phyloP scores from a whole-genome alignment of 2,113 vertebrate species.

The Antennarius striatus region DNA sequence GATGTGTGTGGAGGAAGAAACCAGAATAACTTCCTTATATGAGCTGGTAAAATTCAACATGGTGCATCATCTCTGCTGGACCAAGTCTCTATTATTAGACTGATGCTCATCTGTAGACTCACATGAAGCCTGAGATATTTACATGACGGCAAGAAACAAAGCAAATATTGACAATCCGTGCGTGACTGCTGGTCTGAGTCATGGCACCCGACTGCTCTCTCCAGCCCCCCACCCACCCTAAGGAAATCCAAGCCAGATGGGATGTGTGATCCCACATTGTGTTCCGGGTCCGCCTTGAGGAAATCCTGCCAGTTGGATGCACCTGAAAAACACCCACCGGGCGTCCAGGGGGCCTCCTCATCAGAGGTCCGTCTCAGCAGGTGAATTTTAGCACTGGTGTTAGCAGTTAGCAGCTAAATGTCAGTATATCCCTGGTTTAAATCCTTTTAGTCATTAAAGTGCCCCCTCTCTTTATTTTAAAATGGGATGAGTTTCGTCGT shows the following conservation, averaged over 20 bases:
- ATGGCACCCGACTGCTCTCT: too few relatives aligned
- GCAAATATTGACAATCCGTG: not conserved
- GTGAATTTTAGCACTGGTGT: too few relatives aligned
- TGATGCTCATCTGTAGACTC: not conserved
- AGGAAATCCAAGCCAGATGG: conserved; percentile 25
- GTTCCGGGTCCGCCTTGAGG: conserved; percentile 12
- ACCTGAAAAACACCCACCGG: conserved; percentile 1
- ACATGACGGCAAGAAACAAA: not conserved
- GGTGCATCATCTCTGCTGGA: not conserved
- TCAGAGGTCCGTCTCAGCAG: not conserved
- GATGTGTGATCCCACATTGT: conserved; percentile 10
- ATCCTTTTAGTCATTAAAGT: too few relatives aligned
- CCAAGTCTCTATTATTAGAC: not conserved
- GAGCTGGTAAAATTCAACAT: not conserved
- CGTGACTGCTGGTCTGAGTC: too few relatives aligned
- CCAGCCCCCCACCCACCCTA: too few relatives aligned
- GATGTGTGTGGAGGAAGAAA: not conserved
- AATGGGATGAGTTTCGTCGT: too few relatives aligned
- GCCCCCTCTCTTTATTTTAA: too few relatives aligned
- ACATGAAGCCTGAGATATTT: not conserved
- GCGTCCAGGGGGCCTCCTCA: not conserved
- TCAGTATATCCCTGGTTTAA: too few relatives aligned
- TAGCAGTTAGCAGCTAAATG: too few relatives aligned
- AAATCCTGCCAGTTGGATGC: conserved; percentile 26
- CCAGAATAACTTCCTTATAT: not conserved